Percentiles rank a stretch among this genome's conserved stretches.
Evolutionary conservation across 2,888 invertebrate species (phyloP).

Genomic region (Xestoiulus laeticollis): DNA sequence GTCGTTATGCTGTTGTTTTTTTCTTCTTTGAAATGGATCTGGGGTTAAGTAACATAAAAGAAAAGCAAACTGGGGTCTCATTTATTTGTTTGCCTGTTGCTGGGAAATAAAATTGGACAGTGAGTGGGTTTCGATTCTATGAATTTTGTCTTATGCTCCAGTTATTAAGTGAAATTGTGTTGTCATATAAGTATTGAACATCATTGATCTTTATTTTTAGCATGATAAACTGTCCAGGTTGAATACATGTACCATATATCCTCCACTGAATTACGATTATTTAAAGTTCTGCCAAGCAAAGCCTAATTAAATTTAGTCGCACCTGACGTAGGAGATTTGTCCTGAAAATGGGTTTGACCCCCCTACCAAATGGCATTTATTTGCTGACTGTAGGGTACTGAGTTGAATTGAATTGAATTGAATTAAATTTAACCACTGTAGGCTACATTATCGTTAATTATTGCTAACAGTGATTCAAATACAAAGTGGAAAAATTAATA

Average conservation of each 20-base stretch:
- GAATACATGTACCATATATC: neutral
- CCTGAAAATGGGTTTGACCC: too few relatives aligned
- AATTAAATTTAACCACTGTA: too few relatives aligned
- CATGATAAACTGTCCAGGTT: neutral
- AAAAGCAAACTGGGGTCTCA: constrained; percentile 12
- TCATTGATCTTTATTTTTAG: neutral
- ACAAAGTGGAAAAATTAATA: too few relatives aligned
- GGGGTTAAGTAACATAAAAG: neutral
- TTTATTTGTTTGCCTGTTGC: constrained; percentile 41
- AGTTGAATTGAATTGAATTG: too few relatives aligned
- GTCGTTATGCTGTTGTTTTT: neutral
- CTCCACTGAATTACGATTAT: too few relatives aligned
- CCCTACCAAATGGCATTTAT: too few relatives aligned
- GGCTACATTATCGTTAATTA: too few relatives aligned
- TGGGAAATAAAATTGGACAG: constrained; percentile 17
- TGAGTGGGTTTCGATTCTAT: neutral
- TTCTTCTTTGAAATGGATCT: neutral
- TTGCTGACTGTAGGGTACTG: too few relatives aligned
- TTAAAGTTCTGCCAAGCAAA: too few relatives aligned
- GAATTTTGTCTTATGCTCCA: neutral
- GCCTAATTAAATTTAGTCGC: too few relatives aligned
- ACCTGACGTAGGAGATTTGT: too few relatives aligned
- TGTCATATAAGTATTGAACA: neutral
- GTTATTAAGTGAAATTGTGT: neutral
- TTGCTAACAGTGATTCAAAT: too few relatives aligned